A percentile compares a stretch with the other conserved stretches of the same genome.
These are phyloP conservation scores for Quiscalus mexicanus DNA, from an alignment of 2,113 vertebrate species.

Conservation along the genomic window DNA sequence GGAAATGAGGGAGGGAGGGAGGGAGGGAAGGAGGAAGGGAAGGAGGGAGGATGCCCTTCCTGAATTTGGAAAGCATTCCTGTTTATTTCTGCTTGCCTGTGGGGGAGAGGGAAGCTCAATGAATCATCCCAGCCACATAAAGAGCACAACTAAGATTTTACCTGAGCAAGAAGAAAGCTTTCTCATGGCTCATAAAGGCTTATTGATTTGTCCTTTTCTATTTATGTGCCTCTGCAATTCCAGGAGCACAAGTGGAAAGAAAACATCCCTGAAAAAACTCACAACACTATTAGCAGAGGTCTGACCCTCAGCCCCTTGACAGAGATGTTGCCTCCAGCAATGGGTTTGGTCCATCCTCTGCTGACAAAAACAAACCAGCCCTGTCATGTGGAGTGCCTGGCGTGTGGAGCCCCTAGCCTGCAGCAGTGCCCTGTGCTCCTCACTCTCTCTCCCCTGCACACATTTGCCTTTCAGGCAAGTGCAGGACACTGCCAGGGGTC, in stretches of 20 bases:
- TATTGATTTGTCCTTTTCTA: slow-evolving; percentile 46
- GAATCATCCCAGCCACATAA: slow-evolving; percentile 5
- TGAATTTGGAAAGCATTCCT: slow-evolving; percentile 7
- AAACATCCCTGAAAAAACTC: neutral
- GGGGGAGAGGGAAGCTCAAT: neutral
- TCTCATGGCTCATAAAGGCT: slow-evolving; percentile 31
- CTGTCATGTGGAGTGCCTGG: neutral
- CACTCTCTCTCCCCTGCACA: neutral
- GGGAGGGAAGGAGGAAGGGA: neutral
- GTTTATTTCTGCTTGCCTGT: slow-evolving; percentile 15
- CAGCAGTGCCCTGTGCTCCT: neutral
- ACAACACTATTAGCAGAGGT: neutral
- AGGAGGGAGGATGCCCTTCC: neutral
- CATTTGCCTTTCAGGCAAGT: neutral
- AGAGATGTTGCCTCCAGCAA: neutral
- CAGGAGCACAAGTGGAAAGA: neutral
- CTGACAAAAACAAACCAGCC: neutral
- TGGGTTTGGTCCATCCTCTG: neutral
- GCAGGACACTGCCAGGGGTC: slow-evolving; percentile 35
- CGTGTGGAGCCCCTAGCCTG: neutral
- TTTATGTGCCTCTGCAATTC: slow-evolving; percentile 30
- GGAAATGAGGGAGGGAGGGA: neutral
- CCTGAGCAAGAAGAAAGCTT: neutral
- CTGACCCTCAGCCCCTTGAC: neutral
- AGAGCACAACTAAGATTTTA: neutral